A percentile compares a stretch with the other conserved stretches of the same genome.
Evolutionary conservation across 2,888 invertebrate genomes (phyloP).

Genomic region (Drosophila mercatorum): DNA sequence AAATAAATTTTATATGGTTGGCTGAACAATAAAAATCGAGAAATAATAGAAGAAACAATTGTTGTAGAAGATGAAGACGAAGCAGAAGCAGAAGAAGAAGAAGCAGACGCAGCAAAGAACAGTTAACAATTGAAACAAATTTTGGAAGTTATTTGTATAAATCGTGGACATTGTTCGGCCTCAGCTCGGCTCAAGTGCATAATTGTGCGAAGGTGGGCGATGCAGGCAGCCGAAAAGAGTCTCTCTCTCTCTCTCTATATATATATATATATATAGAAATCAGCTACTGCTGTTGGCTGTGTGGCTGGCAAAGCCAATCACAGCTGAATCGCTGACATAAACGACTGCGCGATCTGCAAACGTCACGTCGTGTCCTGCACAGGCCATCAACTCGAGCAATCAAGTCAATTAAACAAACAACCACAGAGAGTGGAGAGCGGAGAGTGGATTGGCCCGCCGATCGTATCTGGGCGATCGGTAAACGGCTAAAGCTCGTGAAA

Average conservation of each 20-base stretch:
- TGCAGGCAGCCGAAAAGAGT: constrained; percentile 42
- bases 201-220: constrained; percentile 54
- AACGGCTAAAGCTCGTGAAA: constrained; percentile 50
- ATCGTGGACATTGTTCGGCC: constrained; percentile 68
- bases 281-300: neutral
- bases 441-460: constrained; percentile 10
- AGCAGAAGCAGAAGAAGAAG: neutral
- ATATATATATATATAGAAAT: neutral
- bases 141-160: constrained; percentile 24
- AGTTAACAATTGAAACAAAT: constrained; percentile 26
- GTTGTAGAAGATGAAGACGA: constrained; percentile 15
- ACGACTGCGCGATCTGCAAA: constrained; percentile 35
- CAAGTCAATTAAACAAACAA: constrained; percentile 80
- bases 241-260: constrained; percentile 3
- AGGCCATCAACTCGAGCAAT: constrained; percentile 68
- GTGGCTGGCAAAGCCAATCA: constrained; percentile 28
- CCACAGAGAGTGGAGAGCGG: neutral
- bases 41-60: constrained; percentile 46
- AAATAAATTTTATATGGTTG: constrained; percentile 7
- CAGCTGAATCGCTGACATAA: constrained; percentile 59
- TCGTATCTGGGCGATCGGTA: constrained; percentile 44
- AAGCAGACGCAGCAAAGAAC: neutral
- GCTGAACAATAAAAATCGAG: constrained; percentile 28
- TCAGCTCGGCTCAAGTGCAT: constrained; percentile 43
- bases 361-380: constrained; percentile 62